Evolutionary conservation across 1,140 invertebrate genomes (phyloP).

Genomic region (Caenorhabditis tropicalis): DNA sequence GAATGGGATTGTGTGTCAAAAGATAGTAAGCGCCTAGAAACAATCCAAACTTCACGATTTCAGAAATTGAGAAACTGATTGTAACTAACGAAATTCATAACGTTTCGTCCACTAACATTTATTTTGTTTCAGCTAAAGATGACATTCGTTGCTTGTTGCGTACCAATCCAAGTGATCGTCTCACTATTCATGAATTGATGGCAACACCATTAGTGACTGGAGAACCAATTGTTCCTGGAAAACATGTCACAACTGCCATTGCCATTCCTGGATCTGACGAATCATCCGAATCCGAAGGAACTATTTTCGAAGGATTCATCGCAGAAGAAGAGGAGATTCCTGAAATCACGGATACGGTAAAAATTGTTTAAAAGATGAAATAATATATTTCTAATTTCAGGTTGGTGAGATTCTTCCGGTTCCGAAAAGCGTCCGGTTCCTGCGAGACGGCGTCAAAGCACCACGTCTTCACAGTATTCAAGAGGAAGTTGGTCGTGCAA

Average conservation of each 20-base stretch:
- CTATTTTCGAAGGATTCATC: constrained; percentile 35
- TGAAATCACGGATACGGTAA: constrained; percentile 77
- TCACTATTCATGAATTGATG: constrained; percentile 89
- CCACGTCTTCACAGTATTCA: constrained; percentile 67
- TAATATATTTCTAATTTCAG: constrained; percentile 81
- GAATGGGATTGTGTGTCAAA: constrained; percentile 92
- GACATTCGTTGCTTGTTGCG: constrained; percentile 89
- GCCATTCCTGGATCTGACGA: constrained; percentile 38
- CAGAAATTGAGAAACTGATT: not conserved
- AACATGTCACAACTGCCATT: constrained; percentile 18
- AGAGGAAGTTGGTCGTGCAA: constrained; percentile 95
- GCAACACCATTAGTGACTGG: constrained; percentile 86
- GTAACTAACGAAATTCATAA: constrained; percentile 1
- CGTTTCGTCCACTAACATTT: not conserved
- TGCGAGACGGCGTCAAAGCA: constrained; percentile 58
- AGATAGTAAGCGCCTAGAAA: constrained; percentile 76
- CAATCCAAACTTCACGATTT: not conserved
- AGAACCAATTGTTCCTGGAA: constrained; percentile 66
- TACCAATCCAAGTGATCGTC: constrained; percentile 85
- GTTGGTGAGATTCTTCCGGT: constrained; percentile 53
- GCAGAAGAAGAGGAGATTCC: constrained; percentile 44
- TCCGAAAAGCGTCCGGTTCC: constrained; percentile 52
- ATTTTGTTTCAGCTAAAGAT: constrained; percentile 80
- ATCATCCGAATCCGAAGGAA: constrained; percentile 21
- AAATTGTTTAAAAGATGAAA: constrained; percentile 79